Percentiles rank a stretch among this genome's conserved stretches.
phyloP scores from a whole-genome alignment of 2,113 vertebrate species.

The Vidua chalybeata region DNA sequence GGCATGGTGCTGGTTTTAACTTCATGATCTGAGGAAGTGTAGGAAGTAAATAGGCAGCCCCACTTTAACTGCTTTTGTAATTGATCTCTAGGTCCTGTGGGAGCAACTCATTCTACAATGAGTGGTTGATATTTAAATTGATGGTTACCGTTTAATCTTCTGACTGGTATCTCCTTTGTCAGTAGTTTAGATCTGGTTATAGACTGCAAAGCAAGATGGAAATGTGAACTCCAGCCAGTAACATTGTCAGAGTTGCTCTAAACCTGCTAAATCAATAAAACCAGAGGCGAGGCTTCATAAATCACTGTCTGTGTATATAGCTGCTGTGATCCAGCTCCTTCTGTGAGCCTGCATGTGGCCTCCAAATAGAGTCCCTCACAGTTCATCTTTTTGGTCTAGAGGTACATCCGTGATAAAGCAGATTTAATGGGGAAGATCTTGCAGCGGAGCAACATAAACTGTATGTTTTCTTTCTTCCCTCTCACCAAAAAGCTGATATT shows the following conservation, averaged over 20 bases:
- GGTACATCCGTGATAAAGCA: neutral
- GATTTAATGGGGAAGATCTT: neutral
- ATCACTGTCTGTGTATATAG: neutral
- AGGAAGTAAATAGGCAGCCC: neutral
- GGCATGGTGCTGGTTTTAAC: neutral
- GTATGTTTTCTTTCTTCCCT: neutral
- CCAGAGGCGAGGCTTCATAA: neutral
- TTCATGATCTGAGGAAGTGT: neutral
- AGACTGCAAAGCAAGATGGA: neutral
- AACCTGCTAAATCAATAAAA: conserved; percentile 33
- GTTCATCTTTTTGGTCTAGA: conserved; percentile 8
- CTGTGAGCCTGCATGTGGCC: neutral
- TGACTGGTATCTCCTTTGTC: neutral
- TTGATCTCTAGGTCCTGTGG: neutral
- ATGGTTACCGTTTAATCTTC: neutral
- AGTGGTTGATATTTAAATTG: neutral
- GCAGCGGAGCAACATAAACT: neutral
- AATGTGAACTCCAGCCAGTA: neutral
- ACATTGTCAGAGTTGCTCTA: neutral
- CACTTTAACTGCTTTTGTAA: neutral
- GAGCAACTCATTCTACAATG: neutral
- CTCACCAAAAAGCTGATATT: conserved; percentile 10
- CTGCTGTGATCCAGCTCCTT: neutral
- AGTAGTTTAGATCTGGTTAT: neutral
- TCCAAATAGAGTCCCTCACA: conserved; percentile 34